Conservation (phyloP, 2,888 invertebrate species). For the Temnothorax unifasciatus region DNA sequence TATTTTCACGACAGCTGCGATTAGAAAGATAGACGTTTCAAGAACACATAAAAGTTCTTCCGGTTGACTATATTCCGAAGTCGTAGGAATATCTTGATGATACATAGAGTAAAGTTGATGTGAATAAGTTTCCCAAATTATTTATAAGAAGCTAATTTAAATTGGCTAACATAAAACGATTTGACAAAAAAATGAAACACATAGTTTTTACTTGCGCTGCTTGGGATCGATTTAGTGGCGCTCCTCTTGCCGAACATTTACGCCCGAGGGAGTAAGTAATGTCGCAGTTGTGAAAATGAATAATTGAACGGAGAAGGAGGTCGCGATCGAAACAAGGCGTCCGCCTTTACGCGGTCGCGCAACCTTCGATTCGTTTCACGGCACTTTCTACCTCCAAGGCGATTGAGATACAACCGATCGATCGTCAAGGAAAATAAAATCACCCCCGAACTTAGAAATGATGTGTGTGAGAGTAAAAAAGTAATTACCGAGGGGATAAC, state of each 20-base stretch:
- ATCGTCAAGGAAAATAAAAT: slow-evolving; percentile 18
- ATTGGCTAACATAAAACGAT: background rate
- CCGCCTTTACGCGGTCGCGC: slow-evolving; percentile 63
- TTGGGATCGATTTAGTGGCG: slow-evolving; percentile 35
- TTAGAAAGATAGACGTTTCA: background rate
- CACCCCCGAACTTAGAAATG: background rate
- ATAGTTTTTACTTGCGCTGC: slow-evolving; percentile 2
- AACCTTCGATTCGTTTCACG: slow-evolving; percentile 72
- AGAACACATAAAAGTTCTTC: background rate
- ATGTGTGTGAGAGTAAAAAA: slow-evolving; percentile 8
- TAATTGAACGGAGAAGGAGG: slow-evolving; percentile 54
- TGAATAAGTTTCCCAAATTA: background rate
- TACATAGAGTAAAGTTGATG: background rate
- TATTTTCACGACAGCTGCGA: background rate
- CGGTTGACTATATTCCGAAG: background rate
- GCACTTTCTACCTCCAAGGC: slow-evolving; percentile 77
- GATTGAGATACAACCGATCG: slow-evolving; percentile 59
- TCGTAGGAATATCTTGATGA: slow-evolving; percentile 2
- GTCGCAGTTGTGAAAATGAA: slow-evolving; percentile 56
- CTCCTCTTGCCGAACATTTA: slow-evolving; percentile 45
- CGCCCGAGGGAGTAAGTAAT: slow-evolving; percentile 36
- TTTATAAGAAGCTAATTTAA: background rate
- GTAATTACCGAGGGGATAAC: background rate
- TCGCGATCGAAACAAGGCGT: slow-evolving; percentile 64
- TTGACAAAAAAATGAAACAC: background rate